These are phyloP conservation scores for Polymixis lichenea DNA, from an alignment of 2,888 invertebrate species.

Conservation along the genomic window DNA sequence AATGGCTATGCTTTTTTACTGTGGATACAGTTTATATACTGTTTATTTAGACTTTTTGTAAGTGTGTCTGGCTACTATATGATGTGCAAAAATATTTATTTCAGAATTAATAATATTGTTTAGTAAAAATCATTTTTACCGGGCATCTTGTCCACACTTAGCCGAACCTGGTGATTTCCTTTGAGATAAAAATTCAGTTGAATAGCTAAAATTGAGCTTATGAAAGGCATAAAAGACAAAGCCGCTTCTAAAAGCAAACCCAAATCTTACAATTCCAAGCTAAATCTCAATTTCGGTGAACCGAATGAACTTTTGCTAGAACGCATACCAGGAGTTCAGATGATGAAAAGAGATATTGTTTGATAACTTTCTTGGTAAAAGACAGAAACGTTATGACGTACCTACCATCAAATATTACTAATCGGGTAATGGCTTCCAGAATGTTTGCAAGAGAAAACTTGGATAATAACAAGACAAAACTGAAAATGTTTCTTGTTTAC, in stretches of 20 bases:
- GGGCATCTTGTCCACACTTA: no score
- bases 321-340: conserved; percentile 22
- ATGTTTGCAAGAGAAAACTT: conserved; percentile 53
- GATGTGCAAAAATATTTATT: no score
- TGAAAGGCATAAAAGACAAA: neutral
- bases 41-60: no score
- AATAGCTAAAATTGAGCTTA: neutral
- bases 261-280: neutral
- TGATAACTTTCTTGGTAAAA: conserved; percentile 16
- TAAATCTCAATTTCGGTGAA: neutral
- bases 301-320: neutral
- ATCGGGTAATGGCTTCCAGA: conserved; percentile 56
- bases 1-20: no score
- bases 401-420: conserved; percentile 52
- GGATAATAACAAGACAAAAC: conserved; percentile 26
- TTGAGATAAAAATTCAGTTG: neutral
- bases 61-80: no score
- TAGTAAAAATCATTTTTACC: no score
- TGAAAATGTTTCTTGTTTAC: conserved; percentile 52
- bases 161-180: no score
- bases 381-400: conserved; percentile 24
- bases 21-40: no score
- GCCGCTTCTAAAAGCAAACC: neutral
- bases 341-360: conserved; percentile 22
- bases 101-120: no score